These are phyloP conservation scores for Sylvietta virens DNA, from an alignment of 2,113 vertebrate species.

Conservation along the genomic window DNA sequence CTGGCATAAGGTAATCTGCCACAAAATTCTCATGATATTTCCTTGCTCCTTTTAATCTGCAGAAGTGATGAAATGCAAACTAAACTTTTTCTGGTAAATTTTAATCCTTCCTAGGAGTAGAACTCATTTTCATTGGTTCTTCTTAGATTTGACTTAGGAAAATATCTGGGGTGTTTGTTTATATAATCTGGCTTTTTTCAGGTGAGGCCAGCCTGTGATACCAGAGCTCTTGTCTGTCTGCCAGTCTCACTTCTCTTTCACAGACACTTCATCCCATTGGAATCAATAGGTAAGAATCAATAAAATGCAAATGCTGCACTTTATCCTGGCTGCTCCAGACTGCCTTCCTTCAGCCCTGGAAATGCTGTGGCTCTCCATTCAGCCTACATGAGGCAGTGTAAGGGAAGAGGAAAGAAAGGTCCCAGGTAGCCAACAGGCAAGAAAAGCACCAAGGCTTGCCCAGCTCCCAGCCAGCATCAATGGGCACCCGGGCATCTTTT, in stretches of 20 bases:
- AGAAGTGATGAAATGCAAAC: neutral
- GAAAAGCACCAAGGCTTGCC: neutral
- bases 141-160: neutral
- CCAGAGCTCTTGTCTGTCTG: neutral
- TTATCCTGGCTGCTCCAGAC: constrained; percentile 36
- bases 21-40: neutral
- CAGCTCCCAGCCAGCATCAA: neutral
- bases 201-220: neutral
- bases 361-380: neutral
- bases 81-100: neutral
- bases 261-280: constrained; percentile 56
- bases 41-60: neutral
- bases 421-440: fast-evolving
- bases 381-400: neutral
- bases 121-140: neutral
- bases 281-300: constrained; percentile 71
- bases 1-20: neutral
- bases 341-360: constrained; percentile 1
- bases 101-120: neutral
- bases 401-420: neutral
- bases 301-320: constrained; percentile 68
- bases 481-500: fast-evolving
- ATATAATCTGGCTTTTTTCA: neutral
- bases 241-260: constrained; percentile 33
- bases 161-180: neutral